These are phyloP conservation scores for Gymnogyps californianus DNA, from an alignment of 2,113 vertebrate species.

Conservation along the genomic window DNA sequence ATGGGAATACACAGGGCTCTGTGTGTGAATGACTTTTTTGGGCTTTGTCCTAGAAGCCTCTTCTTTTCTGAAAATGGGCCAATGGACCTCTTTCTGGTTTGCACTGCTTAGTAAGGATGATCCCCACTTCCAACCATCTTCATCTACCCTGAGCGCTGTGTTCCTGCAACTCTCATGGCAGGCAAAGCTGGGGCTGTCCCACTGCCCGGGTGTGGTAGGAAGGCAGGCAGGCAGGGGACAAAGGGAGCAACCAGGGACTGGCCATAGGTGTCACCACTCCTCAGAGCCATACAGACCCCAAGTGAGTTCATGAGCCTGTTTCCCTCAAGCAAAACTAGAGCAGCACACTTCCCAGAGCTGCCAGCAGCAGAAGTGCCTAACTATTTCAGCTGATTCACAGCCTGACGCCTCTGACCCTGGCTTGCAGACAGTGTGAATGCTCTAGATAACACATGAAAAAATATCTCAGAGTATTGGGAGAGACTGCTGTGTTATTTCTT, in stretches of 20 bases:
- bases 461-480: neutral
- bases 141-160: accelerated
- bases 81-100: neutral
- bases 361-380: neutral
- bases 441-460: neutral
- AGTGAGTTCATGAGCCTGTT: neutral
- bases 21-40: neutral
- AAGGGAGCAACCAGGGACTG: neutral
- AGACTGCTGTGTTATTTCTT: neutral
- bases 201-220: neutral
- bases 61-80: neutral
- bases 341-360: neutral
- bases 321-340: neutral
- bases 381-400: neutral
- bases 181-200: neutral
- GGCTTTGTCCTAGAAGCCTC: neutral
- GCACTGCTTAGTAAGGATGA: neutral
- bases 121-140: neutral
- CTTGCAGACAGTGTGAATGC: neutral
- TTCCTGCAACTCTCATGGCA: neutral
- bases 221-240: neutral
- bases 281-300: neutral
- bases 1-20: neutral
- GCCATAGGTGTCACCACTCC: neutral
- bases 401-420: neutral